Evolutionary conservation across 1,140 invertebrate genomes (phyloP).

Genomic region (Dendroctonus ponderosae): DNA sequence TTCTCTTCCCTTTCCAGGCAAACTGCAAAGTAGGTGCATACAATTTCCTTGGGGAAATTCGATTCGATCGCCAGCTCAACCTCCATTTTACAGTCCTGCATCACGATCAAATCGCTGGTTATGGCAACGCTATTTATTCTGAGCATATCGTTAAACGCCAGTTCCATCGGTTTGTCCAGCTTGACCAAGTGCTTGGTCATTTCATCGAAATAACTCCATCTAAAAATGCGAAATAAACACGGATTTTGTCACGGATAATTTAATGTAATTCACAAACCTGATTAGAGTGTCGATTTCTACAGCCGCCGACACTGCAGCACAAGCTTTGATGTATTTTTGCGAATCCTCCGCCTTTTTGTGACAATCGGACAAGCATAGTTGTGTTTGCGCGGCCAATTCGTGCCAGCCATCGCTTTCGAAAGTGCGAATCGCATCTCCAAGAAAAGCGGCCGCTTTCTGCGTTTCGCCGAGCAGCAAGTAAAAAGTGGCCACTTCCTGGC

Average conservation of each 20-base stretch:
- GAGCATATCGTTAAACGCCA: constrained; percentile 53
- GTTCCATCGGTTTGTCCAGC: constrained; percentile 47
- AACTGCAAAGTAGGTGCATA: constrained; percentile 55
- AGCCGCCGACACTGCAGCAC: constrained; percentile 74
- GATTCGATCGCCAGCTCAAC: constrained; percentile 60
- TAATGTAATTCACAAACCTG: constrained; percentile 15
- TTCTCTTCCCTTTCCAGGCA: constrained; percentile 51
- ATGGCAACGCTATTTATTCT: constrained; percentile 54
- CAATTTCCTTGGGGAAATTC: constrained; percentile 60
- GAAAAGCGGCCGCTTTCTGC: constrained; percentile 84
- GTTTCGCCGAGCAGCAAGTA: constrained; percentile 84
- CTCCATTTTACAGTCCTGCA: constrained; percentile 59
- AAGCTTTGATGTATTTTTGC: constrained; percentile 71
- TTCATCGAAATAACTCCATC: constrained; percentile 74
- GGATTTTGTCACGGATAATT: not conserved
- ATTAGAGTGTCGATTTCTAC: constrained; percentile 70
- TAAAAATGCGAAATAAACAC: constrained; percentile 30
- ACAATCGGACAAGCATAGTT: constrained; percentile 81
- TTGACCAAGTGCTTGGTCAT: constrained; percentile 68
- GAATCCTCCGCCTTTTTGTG: constrained; percentile 76
- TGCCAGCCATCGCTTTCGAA: constrained; percentile 86
- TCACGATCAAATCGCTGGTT: constrained; percentile 52
- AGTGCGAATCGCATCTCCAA: constrained; percentile 81
- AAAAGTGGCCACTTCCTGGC: constrained; percentile 84
- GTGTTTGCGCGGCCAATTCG: constrained; percentile 75